phyloP scores from a whole-genome alignment of 2,113 vertebrate genomes.

The Bos indicus region DNA sequence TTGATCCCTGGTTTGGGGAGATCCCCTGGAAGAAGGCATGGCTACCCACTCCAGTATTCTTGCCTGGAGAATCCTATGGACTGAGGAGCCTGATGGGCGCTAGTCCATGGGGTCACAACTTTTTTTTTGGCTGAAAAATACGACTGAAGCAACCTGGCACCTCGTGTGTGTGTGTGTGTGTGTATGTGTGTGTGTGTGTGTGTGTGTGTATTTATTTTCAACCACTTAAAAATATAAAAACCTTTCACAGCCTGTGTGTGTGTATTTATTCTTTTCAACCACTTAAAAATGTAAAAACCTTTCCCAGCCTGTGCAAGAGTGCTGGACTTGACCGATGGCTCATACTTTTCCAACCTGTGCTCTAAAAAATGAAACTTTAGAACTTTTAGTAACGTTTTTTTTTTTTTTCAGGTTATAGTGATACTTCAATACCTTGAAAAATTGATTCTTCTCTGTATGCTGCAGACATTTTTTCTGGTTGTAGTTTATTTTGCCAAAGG shows the following conservation, averaged over 20 bases:
- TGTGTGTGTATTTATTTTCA: background rate
- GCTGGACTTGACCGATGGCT: background rate
- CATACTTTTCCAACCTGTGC: background rate
- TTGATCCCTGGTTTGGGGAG: background rate
- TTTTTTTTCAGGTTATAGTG: background rate
- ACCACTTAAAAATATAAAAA: background rate
- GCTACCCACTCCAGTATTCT: background rate
- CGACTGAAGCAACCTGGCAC: background rate
- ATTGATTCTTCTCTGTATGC: background rate
- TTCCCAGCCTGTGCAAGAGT: background rate
- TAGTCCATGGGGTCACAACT: background rate
- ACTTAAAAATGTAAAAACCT: background rate
- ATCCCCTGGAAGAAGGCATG: background rate
- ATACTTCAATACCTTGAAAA: background rate
- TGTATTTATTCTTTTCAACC: background rate
- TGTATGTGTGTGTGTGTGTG: fast-evolving
- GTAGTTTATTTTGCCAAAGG: background rate
- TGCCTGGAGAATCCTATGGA: background rate
- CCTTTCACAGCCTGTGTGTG: background rate
- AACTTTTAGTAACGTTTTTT: background rate
- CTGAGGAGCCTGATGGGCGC: background rate
- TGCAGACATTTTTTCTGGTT: background rate
- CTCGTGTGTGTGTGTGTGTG: fast-evolving
- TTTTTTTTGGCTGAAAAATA: background rate
- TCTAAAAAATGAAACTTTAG: background rate